Percentiles rank a stretch among this genome's conserved stretches.
These are phyloP conservation scores for Columba janthina DNA, from an alignment of 2,113 vertebrate genomes.

Conservation along the genomic window DNA sequence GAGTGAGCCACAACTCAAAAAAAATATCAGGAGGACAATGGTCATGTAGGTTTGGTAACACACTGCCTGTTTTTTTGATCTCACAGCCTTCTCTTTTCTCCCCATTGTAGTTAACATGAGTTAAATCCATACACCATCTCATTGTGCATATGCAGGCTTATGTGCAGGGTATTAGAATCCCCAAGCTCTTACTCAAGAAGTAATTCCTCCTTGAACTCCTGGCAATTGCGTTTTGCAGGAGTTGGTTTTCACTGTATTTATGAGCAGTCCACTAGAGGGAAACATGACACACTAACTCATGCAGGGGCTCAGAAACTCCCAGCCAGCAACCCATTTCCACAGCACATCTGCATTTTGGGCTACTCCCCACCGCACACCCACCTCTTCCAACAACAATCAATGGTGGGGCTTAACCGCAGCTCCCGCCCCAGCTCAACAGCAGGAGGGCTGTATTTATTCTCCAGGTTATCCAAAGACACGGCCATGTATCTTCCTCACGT, in stretches of 20 bases:
- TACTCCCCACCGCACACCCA: background rate
- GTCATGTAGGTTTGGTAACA: background rate
- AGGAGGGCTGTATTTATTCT: background rate
- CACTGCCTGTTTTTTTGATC: background rate
- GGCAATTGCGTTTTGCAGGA: background rate
- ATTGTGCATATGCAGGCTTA: fast-evolving
- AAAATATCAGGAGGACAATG: background rate
- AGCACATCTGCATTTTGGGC: background rate
- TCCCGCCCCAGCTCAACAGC: background rate
- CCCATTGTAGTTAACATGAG: background rate
- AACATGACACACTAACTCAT: background rate
- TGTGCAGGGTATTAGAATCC: background rate
- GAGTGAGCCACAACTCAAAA: background rate
- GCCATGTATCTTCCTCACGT: background rate
- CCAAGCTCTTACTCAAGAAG: background rate
- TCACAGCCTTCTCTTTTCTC: background rate
- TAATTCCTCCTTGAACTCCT: background rate
- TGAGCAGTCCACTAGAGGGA: constrained; percentile 31
- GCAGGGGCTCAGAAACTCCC: background rate
- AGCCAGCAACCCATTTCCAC: background rate
- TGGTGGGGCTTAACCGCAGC: background rate
- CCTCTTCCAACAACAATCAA: background rate
- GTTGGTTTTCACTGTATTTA: background rate
- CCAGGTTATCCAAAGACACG: background rate
- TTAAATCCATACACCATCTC: background rate